Evolutionary conservation across 2,797 vertebrate genomes (phyloP).

Genomic region (Tangara arthus): DNA sequence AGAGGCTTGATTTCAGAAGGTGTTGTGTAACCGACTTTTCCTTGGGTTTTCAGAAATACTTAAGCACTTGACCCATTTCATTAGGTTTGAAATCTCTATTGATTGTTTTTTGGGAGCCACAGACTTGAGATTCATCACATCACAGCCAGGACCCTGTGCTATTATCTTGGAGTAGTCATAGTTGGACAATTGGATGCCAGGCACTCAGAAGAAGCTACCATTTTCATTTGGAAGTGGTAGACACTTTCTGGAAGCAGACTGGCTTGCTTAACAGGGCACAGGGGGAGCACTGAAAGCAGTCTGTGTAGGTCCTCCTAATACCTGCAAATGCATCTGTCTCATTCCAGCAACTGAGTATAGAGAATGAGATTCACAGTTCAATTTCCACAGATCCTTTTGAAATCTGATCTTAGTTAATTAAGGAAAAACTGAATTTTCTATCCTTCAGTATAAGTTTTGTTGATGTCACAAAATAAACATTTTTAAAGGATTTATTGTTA

Average conservation of each 20-base stretch:
- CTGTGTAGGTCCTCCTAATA: neutral
- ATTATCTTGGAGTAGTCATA: neutral
- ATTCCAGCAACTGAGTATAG: neutral
- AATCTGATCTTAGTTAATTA: neutral
- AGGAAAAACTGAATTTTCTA: neutral
- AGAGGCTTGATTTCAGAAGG: neutral
- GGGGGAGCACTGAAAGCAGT: neutral
- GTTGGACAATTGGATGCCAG: accelerated
- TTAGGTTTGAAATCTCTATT: neutral
- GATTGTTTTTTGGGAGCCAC: neutral
- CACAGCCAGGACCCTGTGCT: accelerated
- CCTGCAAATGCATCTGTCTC: neutral
- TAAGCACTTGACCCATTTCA: neutral
- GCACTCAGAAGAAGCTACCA: neutral
- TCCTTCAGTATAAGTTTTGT: neutral
- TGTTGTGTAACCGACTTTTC: neutral
- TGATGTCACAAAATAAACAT: neutral
- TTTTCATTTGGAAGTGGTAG: neutral
- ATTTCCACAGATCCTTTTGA: neutral
- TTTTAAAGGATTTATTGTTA: neutral
- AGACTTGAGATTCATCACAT: neutral
- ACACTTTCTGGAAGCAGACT: neutral
- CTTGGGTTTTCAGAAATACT: neutral
- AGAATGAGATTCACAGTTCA: neutral
- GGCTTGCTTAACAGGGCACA: neutral